Percentiles rank a stretch among this genome's conserved stretches.
Evolutionary conservation across 2,113 vertebrate genomes (phyloP).

Genomic region (Gorsachius goisagi): DNA sequence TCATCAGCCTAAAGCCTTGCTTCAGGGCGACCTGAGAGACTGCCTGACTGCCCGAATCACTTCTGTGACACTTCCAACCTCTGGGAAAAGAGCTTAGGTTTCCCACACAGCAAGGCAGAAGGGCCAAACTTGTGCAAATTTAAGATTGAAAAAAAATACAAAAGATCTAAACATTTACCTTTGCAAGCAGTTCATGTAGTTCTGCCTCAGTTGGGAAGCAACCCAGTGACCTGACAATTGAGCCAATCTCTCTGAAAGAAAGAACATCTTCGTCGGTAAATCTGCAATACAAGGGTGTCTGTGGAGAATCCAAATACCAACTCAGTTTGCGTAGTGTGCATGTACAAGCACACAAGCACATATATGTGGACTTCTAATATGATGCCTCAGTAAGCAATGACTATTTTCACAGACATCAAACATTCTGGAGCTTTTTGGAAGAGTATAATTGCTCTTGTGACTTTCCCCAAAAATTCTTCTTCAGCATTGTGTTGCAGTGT

Average conservation of each 20-base stretch:
- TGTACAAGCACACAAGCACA: background rate
- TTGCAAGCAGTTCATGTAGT: conserved; percentile 82
- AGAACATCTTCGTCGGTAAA: background rate
- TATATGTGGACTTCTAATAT: background rate
- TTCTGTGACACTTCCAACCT: background rate
- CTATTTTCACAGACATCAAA: background rate
- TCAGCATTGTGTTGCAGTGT: background rate
- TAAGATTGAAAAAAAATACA: background rate
- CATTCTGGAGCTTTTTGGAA: background rate
- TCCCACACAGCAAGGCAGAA: background rate
- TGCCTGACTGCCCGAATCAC: background rate
- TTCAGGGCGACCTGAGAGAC: background rate
- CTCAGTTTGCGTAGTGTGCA: background rate
- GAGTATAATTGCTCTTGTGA: background rate
- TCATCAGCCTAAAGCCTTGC: background rate
- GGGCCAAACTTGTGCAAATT: background rate
- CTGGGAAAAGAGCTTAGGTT: background rate
- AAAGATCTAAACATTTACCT: conserved; percentile 72
- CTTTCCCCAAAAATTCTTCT: background rate
- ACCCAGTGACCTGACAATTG: conserved; percentile 88
- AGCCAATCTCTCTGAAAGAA: conserved; percentile 85
- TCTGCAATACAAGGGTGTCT: background rate
- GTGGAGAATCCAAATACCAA: background rate
- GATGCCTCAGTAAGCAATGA: background rate
- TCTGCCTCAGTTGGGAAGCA: conserved; percentile 89